phyloP scores from a whole-genome alignment of 2,888 invertebrate species.

The Pachliopta kotzebuea region DNA sequence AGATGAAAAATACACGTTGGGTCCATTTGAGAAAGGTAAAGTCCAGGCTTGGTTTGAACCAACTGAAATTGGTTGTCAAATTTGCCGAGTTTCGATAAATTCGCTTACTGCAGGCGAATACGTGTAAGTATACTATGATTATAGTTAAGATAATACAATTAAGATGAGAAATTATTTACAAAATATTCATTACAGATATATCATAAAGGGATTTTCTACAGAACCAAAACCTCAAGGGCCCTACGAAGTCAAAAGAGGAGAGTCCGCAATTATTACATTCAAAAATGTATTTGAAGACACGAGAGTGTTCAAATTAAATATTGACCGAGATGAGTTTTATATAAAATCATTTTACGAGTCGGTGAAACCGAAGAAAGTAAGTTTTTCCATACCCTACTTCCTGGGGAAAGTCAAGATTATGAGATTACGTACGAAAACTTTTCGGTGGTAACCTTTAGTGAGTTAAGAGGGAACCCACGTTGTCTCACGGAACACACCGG shows the following conservation, averaged over 20 bases:
- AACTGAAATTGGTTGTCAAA: constrained; percentile 56
- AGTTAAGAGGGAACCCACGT: no score
- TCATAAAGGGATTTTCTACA: constrained; percentile 57
- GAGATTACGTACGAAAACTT: no score
- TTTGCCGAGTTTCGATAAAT: constrained; percentile 56
- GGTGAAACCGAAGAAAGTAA: constrained; percentile 42
- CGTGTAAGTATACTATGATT: constrained; percentile 50
- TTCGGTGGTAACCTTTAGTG: no score
- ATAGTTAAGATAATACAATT: background rate
- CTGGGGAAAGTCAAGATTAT: no score
- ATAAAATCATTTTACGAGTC: constrained; percentile 47
- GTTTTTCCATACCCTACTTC: background rate
- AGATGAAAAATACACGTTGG: constrained; percentile 51
- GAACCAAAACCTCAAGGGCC: constrained; percentile 69
- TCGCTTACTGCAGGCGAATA: constrained; percentile 65
- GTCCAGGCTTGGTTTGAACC: constrained; percentile 67
- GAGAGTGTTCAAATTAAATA: constrained; percentile 54
- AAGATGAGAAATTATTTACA: background rate
- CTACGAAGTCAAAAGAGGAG: constrained; percentile 55
- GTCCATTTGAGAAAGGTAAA: constrained; percentile 64
- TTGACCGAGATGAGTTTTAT: constrained; percentile 61
- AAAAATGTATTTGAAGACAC: constrained; percentile 64
- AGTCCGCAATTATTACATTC: constrained; percentile 50
- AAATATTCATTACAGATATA: constrained; percentile 48
- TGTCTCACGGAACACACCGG: no score